These are phyloP conservation scores for Diplodus puntazzo DNA, from an alignment of 2,797 vertebrate genomes.

Conservation along the genomic window DNA sequence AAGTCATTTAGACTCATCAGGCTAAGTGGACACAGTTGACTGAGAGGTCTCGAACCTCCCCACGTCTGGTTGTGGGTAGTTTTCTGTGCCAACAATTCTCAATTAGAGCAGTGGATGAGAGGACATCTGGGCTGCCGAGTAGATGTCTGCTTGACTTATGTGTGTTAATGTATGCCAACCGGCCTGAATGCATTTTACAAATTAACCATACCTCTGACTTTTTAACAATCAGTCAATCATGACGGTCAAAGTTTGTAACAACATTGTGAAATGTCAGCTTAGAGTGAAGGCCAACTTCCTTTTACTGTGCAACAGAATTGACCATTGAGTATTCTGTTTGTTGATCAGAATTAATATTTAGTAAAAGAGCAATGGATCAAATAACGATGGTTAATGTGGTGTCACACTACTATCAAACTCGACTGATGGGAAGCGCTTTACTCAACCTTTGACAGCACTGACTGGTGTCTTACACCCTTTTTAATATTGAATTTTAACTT, in stretches of 20 bases:
- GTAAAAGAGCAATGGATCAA: conserved; percentile 1
- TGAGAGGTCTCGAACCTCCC: conserved; percentile 80
- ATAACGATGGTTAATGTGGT: neutral
- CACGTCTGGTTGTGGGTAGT: conserved; percentile 75
- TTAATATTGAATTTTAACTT: no score
- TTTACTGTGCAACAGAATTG: neutral
- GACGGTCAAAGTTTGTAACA: conserved; percentile 12
- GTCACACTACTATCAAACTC: no score
- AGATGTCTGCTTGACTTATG: conserved; percentile 63
- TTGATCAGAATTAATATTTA: conserved; percentile 1
- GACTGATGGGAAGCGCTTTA: no score
- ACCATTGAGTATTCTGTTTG: neutral
- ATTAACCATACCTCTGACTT: conserved; percentile 39
- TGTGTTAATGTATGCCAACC: conserved; percentile 51
- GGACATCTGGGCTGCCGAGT: conserved; percentile 68
- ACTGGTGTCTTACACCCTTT: no score
- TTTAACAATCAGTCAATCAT: conserved; percentile 49
- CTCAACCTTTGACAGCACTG: no score
- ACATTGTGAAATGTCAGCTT: conserved; percentile 5
- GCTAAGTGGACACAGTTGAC: conserved; percentile 83
- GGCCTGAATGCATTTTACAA: conserved; percentile 48
- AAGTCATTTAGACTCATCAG: conserved; percentile 85
- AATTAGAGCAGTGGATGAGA: conserved; percentile 73
- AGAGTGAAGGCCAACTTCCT: conserved; percentile 4
- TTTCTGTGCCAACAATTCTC: conserved; percentile 73